A percentile compares a stretch with the other conserved stretches of the same genome.
Evolutionary conservation across 2,797 vertebrate genomes (phyloP).

Genomic region (Lithobates sylvaticus): DNA sequence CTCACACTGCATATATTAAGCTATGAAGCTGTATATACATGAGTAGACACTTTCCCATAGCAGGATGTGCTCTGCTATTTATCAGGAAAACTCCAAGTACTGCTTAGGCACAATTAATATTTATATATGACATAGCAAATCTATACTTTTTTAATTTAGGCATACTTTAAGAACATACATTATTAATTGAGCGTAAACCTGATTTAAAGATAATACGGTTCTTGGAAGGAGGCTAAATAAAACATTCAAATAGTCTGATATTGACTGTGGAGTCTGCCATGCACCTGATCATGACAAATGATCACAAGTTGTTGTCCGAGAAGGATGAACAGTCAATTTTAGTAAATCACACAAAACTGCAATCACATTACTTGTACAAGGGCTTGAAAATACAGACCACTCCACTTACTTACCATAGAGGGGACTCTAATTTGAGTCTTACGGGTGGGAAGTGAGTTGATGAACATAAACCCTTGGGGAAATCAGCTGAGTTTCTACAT

Average conservation of each 20-base stretch:
- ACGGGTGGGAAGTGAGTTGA: slow-evolving; percentile 12
- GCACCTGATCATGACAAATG: slow-evolving; percentile 2
- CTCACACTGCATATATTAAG: too few species aligned
- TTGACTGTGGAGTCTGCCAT: background rate
- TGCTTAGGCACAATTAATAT: too few species aligned
- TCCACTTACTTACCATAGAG: background rate
- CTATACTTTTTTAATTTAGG: background rate
- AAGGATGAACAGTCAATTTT: background rate
- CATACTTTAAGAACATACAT: background rate
- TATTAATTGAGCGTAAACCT: background rate
- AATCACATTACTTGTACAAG: background rate
- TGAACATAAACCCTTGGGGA: slow-evolving; percentile 34
- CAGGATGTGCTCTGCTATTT: too few species aligned
- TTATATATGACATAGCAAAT: too few species aligned
- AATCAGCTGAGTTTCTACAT: slow-evolving; percentile 42
- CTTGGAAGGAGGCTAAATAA: background rate
- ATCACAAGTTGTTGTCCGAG: background rate
- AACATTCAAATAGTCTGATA: background rate
- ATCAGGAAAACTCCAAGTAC: too few species aligned
- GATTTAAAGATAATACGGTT: slow-evolving; percentile 17
- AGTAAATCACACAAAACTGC: background rate
- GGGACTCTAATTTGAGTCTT: slow-evolving; percentile 10
- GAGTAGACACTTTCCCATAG: too few species aligned
- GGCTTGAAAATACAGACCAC: background rate
- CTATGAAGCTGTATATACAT: too few species aligned